These are phyloP conservation scores for Anniella stebbinsi DNA, from an alignment of 2,797 vertebrate genomes.

Conservation along the genomic window DNA sequence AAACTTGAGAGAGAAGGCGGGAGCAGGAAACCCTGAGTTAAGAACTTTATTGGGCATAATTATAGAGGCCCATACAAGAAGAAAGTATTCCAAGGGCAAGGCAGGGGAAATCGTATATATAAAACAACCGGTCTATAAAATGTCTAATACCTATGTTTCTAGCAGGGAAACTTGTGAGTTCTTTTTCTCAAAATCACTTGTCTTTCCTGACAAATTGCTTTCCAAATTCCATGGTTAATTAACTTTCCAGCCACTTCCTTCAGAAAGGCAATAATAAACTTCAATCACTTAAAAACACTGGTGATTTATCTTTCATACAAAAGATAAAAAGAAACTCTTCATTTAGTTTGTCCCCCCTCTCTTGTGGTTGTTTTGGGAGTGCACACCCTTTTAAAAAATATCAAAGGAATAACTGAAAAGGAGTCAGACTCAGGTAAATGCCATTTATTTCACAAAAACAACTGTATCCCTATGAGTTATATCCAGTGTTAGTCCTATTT, in stretches of 20 bases:
- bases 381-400: not conserved
- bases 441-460: constrained; percentile 26
- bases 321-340: not conserved
- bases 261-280: not conserved
- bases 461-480: constrained; percentile 29
- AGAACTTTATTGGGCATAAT: constrained; percentile 45
- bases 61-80: constrained; percentile 30
- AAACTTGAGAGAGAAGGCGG: constrained; percentile 26
- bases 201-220: not conserved
- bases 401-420: not conserved
- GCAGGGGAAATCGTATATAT: not conserved
- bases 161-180: not conserved
- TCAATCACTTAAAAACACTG: not conserved
- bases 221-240: not conserved
- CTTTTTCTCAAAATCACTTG: not conserved
- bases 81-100: not conserved
- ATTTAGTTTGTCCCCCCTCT: not conserved
- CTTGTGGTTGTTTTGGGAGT: not conserved
- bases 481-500: no score
- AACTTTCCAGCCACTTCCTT: not conserved
- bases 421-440: constrained; percentile 43
- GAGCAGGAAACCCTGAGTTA: not conserved
- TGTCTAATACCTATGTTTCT: not conserved
- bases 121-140: not conserved
- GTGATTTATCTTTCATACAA: not conserved